Evolutionary conservation across 2,888 invertebrate species (phyloP).

Genomic region (Ceriagrion tenellum): DNA sequence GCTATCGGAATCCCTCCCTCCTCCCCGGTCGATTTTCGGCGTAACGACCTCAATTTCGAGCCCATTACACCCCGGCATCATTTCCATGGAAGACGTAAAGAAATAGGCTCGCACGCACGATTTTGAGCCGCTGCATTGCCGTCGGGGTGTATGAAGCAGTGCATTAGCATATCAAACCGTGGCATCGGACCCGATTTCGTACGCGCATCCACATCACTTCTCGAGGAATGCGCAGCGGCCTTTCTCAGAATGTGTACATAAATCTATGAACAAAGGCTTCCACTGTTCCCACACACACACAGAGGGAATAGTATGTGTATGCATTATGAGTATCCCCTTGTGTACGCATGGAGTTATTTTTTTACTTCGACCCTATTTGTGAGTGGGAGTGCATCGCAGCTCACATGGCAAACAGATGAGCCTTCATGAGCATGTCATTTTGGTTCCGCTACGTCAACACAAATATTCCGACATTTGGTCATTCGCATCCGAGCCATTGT

Average conservation of each 20-base stretch:
- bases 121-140: not conserved
- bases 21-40: constrained; percentile 3
- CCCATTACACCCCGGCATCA: not conserved
- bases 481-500: constrained; percentile 12
- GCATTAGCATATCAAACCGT: not conserved
- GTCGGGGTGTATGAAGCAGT: not conserved
- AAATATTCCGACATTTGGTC: constrained; percentile 19
- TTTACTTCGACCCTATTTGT: not conserved
- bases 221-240: not conserved
- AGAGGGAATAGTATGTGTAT: not conserved
- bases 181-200: not conserved
- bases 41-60: not conserved
- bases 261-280: constrained; percentile 1
- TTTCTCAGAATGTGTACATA: not conserved
- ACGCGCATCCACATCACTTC: not conserved
- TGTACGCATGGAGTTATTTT: not conserved
- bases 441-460: constrained; percentile 4
- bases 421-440: not conserved
- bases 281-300: not conserved
- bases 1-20: not conserved
- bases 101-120: not conserved
- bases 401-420: not conserved
- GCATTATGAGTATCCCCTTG: not conserved
- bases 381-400: not conserved
- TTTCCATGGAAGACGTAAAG: not conserved